Percentiles rank a stretch among this genome's conserved stretches.
Conservation (phyloP, 2,113 vertebrate species). For the Lagopus leucura region DNA sequence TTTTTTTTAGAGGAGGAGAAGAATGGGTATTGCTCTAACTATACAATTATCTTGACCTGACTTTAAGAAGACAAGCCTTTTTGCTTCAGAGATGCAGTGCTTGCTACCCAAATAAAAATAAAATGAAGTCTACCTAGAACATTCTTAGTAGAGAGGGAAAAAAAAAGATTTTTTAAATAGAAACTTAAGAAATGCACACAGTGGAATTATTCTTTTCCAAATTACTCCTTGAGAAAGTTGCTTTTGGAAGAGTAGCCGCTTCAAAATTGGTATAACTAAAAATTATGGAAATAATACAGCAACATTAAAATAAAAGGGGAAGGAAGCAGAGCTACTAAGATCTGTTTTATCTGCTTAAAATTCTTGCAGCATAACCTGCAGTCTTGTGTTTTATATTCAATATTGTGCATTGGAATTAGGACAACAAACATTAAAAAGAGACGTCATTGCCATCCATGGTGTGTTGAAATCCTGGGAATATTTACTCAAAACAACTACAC, state of each 20-base stretch:
- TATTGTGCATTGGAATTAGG: not conserved
- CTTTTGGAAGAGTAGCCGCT: not conserved
- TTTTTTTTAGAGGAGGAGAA: not conserved
- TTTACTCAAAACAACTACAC: slow-evolving; percentile 34
- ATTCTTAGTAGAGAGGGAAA: not conserved
- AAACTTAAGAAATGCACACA: not conserved
- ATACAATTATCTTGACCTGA: not conserved
- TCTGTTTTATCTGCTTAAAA: not conserved
- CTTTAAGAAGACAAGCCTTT: not conserved
- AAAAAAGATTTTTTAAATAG: not conserved
- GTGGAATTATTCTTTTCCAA: not conserved
- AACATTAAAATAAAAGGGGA: not conserved
- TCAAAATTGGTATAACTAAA: not conserved
- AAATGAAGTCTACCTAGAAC: not conserved
- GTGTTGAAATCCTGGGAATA: slow-evolving; percentile 34
- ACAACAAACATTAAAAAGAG: slow-evolving; percentile 16
- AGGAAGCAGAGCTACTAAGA: not conserved
- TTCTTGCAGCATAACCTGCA: not conserved
- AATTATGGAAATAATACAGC: not conserved
- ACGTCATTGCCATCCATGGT: not conserved
- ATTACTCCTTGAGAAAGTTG: not conserved
- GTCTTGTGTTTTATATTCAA: not conserved
- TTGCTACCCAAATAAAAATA: not conserved
- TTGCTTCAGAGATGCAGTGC: not conserved
- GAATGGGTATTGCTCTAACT: not conserved